Evolutionary conservation across 2,888 invertebrate genomes (phyloP).

Genomic region (Eupithecia pulchellata): DNA sequence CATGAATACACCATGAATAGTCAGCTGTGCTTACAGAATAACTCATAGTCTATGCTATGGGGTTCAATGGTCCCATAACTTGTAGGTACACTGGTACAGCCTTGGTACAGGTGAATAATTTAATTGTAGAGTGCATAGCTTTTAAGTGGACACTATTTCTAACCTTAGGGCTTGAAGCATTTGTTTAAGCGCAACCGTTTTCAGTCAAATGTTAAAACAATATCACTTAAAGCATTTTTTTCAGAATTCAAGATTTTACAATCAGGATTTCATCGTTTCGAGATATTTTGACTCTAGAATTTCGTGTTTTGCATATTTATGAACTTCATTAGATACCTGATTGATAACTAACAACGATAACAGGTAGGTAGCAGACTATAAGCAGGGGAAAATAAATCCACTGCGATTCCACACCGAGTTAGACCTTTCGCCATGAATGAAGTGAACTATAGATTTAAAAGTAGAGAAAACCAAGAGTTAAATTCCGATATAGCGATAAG

Average conservation of each 20-base stretch:
- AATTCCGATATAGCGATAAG: conserved; percentile 5
- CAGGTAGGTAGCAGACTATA: neutral
- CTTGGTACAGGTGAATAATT: neutral
- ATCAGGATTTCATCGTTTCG: no score
- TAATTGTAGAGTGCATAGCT: neutral
- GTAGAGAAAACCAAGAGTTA: neutral
- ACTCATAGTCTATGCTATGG: neutral
- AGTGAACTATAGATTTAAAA: neutral
- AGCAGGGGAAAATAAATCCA: neutral
- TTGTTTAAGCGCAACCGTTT: neutral
- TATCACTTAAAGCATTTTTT: neutral
- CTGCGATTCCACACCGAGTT: neutral
- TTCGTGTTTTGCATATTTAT: neutral
- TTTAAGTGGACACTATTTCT: neutral
- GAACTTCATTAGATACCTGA: neutral
- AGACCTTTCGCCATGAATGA: neutral
- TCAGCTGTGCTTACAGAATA: conserved; percentile 4
- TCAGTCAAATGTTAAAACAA: neutral
- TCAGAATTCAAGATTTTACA: neutral
- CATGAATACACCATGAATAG: conserved; percentile 4
- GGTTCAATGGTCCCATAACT: conserved; percentile 6
- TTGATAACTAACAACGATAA: neutral
- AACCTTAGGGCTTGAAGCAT: neutral
- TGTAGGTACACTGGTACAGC: neutral
- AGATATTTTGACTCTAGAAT: no score